Percentiles rank a stretch among this genome's conserved stretches.
These are phyloP conservation scores for Lathamus discolor DNA, from an alignment of 2,113 vertebrate species.

Conservation along the genomic window DNA sequence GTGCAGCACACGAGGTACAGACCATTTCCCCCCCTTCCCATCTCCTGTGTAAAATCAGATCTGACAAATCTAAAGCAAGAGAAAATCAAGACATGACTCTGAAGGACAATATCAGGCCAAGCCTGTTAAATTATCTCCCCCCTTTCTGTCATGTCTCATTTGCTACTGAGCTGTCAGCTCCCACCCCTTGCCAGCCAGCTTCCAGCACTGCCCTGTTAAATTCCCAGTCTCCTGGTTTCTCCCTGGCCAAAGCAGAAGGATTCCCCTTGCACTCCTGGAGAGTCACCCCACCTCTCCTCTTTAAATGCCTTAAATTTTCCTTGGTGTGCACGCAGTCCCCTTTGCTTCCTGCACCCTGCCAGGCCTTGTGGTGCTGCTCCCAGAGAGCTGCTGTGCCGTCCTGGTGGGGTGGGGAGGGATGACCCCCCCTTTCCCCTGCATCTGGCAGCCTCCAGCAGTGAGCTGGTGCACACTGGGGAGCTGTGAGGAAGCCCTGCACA, in stretches of 20 bases:
- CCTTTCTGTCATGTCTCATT: conserved; percentile 54
- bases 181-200: background rate
- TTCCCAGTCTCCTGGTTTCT: background rate
- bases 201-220: background rate
- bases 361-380: fast-evolving
- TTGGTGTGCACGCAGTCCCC: fast-evolving
- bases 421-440: background rate
- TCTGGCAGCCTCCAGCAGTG: background rate
- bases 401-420: fast-evolving
- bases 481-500: background rate
- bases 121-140: conserved; percentile 53
- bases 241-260: background rate
- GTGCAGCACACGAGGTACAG: fast-evolving
- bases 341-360: background rate
- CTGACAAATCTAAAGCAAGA: conserved; percentile 58
- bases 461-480: fast-evolving
- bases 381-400: background rate
- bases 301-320: background rate
- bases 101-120: conserved; percentile 61
- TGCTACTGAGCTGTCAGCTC: conserved; percentile 5
- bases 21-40: background rate
- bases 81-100: conserved; percentile 50
- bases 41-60: conserved; percentile 42
- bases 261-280: background rate
- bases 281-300: background rate